Evolutionary conservation across 2,888 invertebrate species (phyloP).

Genomic region (Ochlodes sylvanus): DNA sequence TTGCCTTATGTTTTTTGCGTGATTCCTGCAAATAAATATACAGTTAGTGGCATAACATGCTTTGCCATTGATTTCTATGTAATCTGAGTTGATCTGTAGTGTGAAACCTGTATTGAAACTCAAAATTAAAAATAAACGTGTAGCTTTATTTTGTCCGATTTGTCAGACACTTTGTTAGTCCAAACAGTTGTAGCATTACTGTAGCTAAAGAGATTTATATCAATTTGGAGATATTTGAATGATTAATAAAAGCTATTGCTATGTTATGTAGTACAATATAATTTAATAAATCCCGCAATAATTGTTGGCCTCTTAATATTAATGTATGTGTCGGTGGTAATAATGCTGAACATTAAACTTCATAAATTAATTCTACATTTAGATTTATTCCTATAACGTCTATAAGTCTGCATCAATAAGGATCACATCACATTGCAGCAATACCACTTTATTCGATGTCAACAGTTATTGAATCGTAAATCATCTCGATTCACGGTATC

Average conservation of each 20-base stretch:
- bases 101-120: not conserved
- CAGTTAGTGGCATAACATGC: constrained; percentile 24
- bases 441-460: constrained; percentile 21
- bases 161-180: too few species aligned
- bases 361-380: not conserved
- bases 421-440: constrained; percentile 30
- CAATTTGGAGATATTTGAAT: too few species aligned
- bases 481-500: constrained; percentile 34
- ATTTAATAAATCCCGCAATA: too few species aligned
- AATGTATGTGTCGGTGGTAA: too few species aligned
- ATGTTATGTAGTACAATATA: too few species aligned
- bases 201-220: too few species aligned
- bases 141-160: too few species aligned
- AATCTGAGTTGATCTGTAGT: not conserved
- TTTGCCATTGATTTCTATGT: constrained; percentile 11
- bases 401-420: constrained; percentile 22
- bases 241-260: too few species aligned
- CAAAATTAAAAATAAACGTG: not conserved
- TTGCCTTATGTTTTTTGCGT: constrained; percentile 25
- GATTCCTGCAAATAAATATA: constrained; percentile 19
- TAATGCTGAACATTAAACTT: not conserved
- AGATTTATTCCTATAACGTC: constrained; percentile 16
- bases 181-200: too few species aligned
- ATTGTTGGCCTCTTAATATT: too few species aligned
- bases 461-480: constrained; percentile 38